phyloP scores from a whole-genome alignment of 2,888 invertebrate species.

The Apoda limacodes region DNA sequence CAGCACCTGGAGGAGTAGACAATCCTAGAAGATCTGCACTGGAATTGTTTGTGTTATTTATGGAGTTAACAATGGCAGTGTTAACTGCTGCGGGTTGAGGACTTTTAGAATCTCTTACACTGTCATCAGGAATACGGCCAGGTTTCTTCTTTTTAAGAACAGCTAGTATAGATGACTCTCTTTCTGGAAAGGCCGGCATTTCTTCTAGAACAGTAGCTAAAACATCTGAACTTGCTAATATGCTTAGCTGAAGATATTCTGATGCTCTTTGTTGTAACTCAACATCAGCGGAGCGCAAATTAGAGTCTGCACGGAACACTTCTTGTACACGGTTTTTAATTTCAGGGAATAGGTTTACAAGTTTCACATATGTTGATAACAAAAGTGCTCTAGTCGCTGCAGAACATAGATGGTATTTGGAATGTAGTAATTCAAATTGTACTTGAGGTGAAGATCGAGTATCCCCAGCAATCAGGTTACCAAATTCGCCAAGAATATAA shows the following conservation, averaged over 20 bases:
- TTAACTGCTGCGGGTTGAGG: conserved; percentile 63
- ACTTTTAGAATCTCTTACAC: conserved; percentile 85
- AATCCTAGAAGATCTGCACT: conserved; percentile 90
- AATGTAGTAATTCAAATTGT: conserved; percentile 98
- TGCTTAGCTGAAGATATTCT: conserved; percentile 96
- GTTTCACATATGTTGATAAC: conserved; percentile 98
- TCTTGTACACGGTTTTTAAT: conserved; percentile 96
- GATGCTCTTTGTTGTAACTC: conserved; percentile 98
- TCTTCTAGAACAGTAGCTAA: conserved; percentile 98
- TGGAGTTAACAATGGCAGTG: conserved; percentile 62
- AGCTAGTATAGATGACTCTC: conserved; percentile 97
- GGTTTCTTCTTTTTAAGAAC: conserved; percentile 99
- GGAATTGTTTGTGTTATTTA: conserved; percentile 62
- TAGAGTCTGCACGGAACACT: conserved; percentile 94
- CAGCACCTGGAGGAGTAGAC: conserved; percentile 85
- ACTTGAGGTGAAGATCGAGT: conserved; percentile 96
- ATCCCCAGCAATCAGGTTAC: conserved; percentile 99
- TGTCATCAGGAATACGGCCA: conserved; percentile 87
- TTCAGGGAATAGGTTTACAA: conserved; percentile 99
- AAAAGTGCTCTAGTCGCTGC: conserved; percentile 96
- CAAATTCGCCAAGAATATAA: conserved; percentile 99
- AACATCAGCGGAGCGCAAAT: conserved; percentile 96
- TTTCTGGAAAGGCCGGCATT: conserved; percentile 99
- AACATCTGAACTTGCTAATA: conserved; percentile 96
- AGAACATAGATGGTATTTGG: conserved; percentile 98